Evolutionary conservation across 2,113 vertebrate genomes (phyloP), one percentile per base, ranked within the genome.

Genomic region (Chauna torquata): DNA sequence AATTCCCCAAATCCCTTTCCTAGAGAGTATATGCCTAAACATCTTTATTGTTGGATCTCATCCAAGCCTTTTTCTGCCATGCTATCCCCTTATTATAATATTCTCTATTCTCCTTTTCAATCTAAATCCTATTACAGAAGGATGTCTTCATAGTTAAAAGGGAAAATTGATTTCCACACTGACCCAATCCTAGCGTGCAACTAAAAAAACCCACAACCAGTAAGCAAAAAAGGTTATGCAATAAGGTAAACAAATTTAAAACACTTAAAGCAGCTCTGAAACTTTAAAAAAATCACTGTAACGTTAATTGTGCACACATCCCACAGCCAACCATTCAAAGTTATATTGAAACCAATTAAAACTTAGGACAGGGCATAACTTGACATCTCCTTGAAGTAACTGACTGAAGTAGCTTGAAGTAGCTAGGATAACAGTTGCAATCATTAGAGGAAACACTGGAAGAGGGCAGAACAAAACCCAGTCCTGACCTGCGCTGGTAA

Each of bases 1-100:
- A 95, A 90, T 91, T 94, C 69, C 79, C 77, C 34, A 86, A 76
- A 76, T 88, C 76, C 82, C 76, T 72, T 84, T 93, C 72, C 90
- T 94, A 88, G 69, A 92, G 69, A 89, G 61, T 17, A 6, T 45
- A 62, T 22, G 80, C 45, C 82, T 88, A 42, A 91, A 94, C 38
- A 86, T 89, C 38, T 84, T 92, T 58, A 70, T 84, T 84, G 72
- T 28, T 65, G 59, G 50, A 79, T 88, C 47, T 78, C 44, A 79
- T 59, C n/a, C 0, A n/a, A 89, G 83, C 45, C 62, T 80, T 87
- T 65, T 82, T 36, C 65, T 93, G 82, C 50, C 19, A 17, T 23
- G 12, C 36, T 86, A 50, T 57, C 65, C 52, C 52, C 84, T 95
- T 79, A 81, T 69, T 92, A 32, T 19, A 78, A 44, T 64, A 81